Percentiles rank a stretch among this genome's conserved stretches.
phyloP scores from a whole-genome alignment of 2,797 vertebrate species.

The Chelon labrosus region DNA sequence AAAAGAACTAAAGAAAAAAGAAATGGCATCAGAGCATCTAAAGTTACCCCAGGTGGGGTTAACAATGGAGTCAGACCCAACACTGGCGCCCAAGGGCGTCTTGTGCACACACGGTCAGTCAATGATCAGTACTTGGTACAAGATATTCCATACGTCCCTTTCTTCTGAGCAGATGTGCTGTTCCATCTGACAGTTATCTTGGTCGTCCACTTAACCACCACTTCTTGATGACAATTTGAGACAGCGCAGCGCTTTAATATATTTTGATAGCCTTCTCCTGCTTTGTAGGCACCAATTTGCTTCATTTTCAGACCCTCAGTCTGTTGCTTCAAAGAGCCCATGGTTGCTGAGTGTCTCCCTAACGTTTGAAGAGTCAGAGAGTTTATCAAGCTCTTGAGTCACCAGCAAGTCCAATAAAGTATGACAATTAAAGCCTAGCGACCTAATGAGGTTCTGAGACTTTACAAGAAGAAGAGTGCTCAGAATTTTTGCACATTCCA shows the following conservation, averaged over 20 bases:
- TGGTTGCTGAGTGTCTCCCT: conserved; percentile 8
- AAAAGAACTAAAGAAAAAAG: too few relatives aligned
- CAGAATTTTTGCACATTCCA: neutral
- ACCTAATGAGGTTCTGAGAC: conserved; percentile 1
- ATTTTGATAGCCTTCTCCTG: conserved; percentile 11
- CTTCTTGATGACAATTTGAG: conserved; percentile 25
- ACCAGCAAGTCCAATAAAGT: neutral
- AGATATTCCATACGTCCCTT: neutral
- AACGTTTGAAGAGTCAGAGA: conserved; percentile 4
- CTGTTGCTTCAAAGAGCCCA: conserved; percentile 20
- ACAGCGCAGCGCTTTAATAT: conserved; percentile 24
- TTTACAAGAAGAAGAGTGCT: neutral
- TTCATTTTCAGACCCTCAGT: conserved; percentile 15
- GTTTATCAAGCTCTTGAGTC: conserved; percentile 1
- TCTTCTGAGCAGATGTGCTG: neutral
- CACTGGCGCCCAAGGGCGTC: too few relatives aligned
- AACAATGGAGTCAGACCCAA: too few relatives aligned
- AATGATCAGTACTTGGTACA: neutral
- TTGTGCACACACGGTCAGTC: neutral
- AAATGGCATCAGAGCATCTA: too few relatives aligned
- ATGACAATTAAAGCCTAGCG: neutral
- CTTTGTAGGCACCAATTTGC: conserved; percentile 10
- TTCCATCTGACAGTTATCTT: neutral
- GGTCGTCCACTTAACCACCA: conserved; percentile 3
- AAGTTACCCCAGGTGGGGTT: too few relatives aligned